These are phyloP conservation scores for Epirrita christyi DNA, from an alignment of 2,888 invertebrate genomes.

Conservation along the genomic window DNA sequence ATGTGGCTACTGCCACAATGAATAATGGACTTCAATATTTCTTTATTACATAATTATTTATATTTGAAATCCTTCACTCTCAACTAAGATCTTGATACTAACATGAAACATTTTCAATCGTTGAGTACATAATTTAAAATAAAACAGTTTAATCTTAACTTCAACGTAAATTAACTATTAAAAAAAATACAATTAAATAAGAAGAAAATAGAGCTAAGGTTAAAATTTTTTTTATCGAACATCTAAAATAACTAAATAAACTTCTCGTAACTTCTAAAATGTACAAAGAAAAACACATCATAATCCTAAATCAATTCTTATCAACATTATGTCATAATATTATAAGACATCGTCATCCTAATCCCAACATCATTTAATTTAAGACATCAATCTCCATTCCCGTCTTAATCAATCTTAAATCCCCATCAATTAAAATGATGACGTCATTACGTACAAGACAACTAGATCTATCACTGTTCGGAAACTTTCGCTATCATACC, in stretches of 20 bases:
- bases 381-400: background rate
- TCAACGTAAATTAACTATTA: background rate
- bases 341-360: background rate
- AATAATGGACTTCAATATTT: constrained; percentile 26
- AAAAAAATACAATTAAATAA: too few relatives aligned
- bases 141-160: background rate
- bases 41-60: constrained; percentile 7
- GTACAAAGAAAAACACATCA: background rate
- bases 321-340: background rate
- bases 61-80: constrained; percentile 24
- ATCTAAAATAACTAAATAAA: too few relatives aligned
- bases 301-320: background rate
- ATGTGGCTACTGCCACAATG: constrained; percentile 36
- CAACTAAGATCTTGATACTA: background rate
- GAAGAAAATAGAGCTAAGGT: too few relatives aligned
- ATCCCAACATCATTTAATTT: background rate
- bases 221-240: too few relatives aligned
- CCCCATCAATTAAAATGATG: background rate
- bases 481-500: background rate
- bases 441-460: background rate
- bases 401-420: background rate
- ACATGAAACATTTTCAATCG: too few relatives aligned
- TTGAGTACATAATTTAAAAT: too few relatives aligned
- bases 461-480: background rate
- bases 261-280: background rate